Evolutionary conservation across 2,113 vertebrate species (phyloP), one percentile per base, ranked within the genome.

Genomic region (Macquaria australasica): DNA sequence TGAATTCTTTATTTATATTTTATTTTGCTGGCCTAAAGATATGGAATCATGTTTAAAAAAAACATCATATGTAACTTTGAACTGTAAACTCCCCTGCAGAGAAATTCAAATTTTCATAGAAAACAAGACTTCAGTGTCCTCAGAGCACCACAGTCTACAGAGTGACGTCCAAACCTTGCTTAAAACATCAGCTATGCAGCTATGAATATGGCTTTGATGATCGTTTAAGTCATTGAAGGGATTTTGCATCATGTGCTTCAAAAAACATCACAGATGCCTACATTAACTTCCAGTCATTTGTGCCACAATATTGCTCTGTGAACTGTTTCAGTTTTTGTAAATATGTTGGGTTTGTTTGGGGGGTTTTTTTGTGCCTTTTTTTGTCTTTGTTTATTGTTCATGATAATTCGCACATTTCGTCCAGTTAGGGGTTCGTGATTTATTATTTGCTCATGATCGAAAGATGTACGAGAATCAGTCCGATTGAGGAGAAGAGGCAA

Each of bases 241-340:
- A 23, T 55, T 79, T 43, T 55, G 41, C 53, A 74, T 85, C 50
- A 58, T 69, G 16, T 72, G 68, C 53, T 55, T 55, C 12, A 70
- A 28, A 74, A 77, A 82, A 77, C 67, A 43, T 5, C 68, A 73
- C 16, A 77, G 45, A 63, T 71, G 77, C 23, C 51, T 39, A 10
- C 11, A 41, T 62, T 60, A 58, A 51, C 55, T 43, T 50, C 9
- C 4, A 64, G 23, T 64, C 45, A 55, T 75, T 58, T 74, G 34
- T 60, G 31, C 34, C 6, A 21, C n/a, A 64, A 20, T 31, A 64
- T 55, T 79, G 15, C 56, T 72, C 58, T 15, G 21, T 72, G 39
- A 43, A 48, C 34, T 48, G 18, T 28, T 23, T 34, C 6, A 1
- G 21, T 48, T 25, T 28, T 62, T 0, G 39, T 12, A 23, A 58